Base-by-base conservation (phyloP, 37 sponge, comb jelly and placozoan species). In the Axinella damicornis region DNA sequence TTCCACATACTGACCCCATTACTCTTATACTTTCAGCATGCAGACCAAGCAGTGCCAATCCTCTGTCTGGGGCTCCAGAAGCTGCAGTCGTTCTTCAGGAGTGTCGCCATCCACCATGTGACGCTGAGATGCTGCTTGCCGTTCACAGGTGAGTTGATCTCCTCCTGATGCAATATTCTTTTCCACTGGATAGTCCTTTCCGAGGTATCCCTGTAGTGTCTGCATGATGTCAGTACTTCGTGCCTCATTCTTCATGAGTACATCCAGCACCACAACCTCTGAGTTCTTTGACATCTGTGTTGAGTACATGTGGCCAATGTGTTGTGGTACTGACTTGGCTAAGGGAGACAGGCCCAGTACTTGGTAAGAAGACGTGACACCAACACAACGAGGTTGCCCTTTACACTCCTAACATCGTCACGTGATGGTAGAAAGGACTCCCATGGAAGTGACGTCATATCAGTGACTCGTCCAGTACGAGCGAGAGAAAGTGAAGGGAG, bases 21-120 rank as follows among this genome's bases (percentile, higher is more conserved):
- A 46, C 46, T 46, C 6, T 46, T 9, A 12, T 46, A 46, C 46
- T 46, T 46, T 46, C 9, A 46, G 46, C 46, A 9, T 46, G 46
- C 46, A 46, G 46, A 46, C 46, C 46, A 46, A 12, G 46, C 46
- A 46, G 9, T 82, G 83, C 83, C 83, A 82, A 35, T 82, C 83
- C 78, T 82, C 83, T n/a, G 53, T 31, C 37, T 28, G 30, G 53
- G 71, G 83, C 36, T 82, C 83, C 59, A 82, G 57, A 27, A 75
- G 54, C 41, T 82, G 31, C 21, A 70, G 83, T 37, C 57, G 53
- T 25, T 55, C 76, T 22, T 27, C 60, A 27, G 61, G 73, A 37
- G 84, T 74, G 38, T 83, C 60, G 31, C 63, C 59, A 60, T 36
- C 32, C 74, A 83, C 60, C 38, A 83, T 24, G 38, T 83, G 84